Evolutionary conservation across 2,888 invertebrate species (phyloP).

Genomic region (Euclidia mi): DNA sequence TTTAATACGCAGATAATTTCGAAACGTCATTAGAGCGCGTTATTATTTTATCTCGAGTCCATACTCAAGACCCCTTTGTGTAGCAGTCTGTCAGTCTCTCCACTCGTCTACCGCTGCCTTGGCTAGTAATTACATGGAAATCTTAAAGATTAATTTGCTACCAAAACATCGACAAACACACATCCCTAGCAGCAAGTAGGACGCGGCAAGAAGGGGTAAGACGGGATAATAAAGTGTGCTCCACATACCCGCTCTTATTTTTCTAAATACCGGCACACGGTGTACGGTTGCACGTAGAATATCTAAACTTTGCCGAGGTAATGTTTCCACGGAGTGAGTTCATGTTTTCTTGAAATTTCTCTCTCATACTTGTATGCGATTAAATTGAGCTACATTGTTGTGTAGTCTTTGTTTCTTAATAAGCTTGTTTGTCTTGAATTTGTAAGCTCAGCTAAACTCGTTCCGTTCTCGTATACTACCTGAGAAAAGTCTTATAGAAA

Average conservation of each 20-base stretch:
- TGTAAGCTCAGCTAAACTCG: too few relatives aligned
- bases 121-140: too few relatives aligned
- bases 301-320: conserved; percentile 42
- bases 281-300: conserved; percentile 53
- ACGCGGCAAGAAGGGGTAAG: conserved; percentile 5
- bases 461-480: too few relatives aligned
- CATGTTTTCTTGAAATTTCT: conserved; percentile 37
- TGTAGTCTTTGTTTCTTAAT: conserved; percentile 2
- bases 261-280: conserved; percentile 53
- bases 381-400: conserved; percentile 25
- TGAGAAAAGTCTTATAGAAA: too few relatives aligned
- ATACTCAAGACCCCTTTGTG: too few relatives aligned
- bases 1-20: too few relatives aligned
- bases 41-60: too few relatives aligned
- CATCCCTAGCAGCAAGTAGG: not conserved
- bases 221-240: conserved; percentile 54
- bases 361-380: conserved; percentile 27
- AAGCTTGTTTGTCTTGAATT: not conserved
- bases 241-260: conserved; percentile 46
- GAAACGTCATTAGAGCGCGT: too few relatives aligned
- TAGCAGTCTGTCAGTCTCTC: too few relatives aligned
- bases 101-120: too few relatives aligned
- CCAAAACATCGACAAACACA: too few relatives aligned
- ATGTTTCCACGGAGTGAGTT: conserved; percentile 14
- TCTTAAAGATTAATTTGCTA: too few relatives aligned